Evolutionary conservation across 2,797 vertebrate genomes (phyloP).

Genomic region (Pseudotriccus pelzelni): DNA sequence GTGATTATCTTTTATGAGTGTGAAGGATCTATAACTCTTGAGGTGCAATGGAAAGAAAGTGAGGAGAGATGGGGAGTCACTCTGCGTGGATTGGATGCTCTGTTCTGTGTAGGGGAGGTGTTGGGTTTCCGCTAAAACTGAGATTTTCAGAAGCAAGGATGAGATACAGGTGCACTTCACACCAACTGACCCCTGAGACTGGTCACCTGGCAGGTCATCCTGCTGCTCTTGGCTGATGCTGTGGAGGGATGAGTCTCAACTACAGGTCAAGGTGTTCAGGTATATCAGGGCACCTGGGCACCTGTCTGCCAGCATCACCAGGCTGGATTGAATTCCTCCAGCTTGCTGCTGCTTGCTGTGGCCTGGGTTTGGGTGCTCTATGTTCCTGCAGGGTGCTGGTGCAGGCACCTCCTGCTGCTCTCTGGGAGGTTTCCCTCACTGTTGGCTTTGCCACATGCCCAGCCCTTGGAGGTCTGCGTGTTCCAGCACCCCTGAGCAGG

Average conservation of each 20-base stretch:
- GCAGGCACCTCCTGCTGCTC: neutral
- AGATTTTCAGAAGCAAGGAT: neutral
- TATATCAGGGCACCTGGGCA: neutral
- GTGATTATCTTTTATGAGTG: constrained; percentile 74
- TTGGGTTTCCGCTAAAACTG: neutral
- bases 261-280: neutral
- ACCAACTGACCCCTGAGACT: neutral
- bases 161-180: neutral
- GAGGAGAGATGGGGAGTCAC: constrained; percentile 16
- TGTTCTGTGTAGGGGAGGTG: neutral
- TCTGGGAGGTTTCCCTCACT: neutral
- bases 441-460: neutral
- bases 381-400: neutral
- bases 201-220: neutral
- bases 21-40: constrained; percentile 62
- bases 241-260: neutral
- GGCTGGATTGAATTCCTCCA: neutral
- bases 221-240: neutral
- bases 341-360: neutral
- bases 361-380: neutral
- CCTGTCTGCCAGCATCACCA: neutral
- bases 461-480: rapidly evolving
- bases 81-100: neutral
- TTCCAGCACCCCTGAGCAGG: neutral
- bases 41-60: constrained; percentile 44